Base-by-base conservation (phyloP, 2,888 invertebrate genomes). In the Eupithecia subumbrata region DNA sequence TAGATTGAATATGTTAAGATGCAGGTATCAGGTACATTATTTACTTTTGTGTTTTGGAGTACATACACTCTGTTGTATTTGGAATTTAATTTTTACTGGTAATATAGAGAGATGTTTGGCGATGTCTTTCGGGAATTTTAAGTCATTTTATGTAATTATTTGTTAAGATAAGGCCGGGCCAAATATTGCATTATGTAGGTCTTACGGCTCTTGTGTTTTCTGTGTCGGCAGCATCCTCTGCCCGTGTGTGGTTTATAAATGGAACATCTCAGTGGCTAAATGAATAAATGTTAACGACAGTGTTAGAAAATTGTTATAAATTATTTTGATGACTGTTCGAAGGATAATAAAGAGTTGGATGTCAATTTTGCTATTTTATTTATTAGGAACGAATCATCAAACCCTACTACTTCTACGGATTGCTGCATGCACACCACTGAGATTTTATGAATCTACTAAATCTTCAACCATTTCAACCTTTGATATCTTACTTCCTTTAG, bases 291-390 rank as follows among this genome's bases (percentile, higher is more conserved):
- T 94, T 90, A 93, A 92, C 92, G 91, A 93, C 95, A 95, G 94
- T 95, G 94, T 95, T 94, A 94, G 95, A 95, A 95, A 95, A 94
- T 95, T 95, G 95, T 95, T 95, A 95, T 95, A 95, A 95, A 95
- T 95, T 95, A 95, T 95, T 95, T 95, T 95, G 95, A 95, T 95
- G 95, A 95, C 95, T 95, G 95, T 95, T 95, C 95, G 93, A 95
- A 95, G 90, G 93, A 95, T 95, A 95, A 95, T 95, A 95, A 95
- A 95, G 95, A 95, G 95, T 95, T 95, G 95, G 95, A 95, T 95
- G 95, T 95, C 95, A 95, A 69, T 85, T 85, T 79, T 84, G 85
- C 85, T 86, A 87, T 91, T 86, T 89, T 91, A 91, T 88, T 83
- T 79, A 64, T 34, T 18, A 9, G 7, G 2, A 3, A 64, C 4